phyloP scores from a whole-genome alignment of 37 sponge, comb jelly and placozoan species.

The Theonella swinhoei region DNA sequence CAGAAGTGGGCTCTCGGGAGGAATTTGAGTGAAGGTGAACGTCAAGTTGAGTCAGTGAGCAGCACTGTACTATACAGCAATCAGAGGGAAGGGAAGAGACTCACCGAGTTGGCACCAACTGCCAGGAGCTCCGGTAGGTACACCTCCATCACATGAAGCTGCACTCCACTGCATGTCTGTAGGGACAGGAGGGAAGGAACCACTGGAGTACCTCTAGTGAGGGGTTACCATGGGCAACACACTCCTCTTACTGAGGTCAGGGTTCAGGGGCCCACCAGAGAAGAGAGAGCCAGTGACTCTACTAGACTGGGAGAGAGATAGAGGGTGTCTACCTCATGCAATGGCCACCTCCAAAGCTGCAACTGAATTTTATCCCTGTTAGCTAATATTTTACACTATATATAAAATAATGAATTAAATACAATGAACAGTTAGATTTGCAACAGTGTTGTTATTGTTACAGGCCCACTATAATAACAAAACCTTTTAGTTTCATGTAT shows the following conservation, averaged over 20 bases:
- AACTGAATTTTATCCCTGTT: too few species aligned
- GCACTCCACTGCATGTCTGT: constrained; percentile 34
- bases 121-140: constrained; percentile 38
- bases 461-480: too few species aligned
- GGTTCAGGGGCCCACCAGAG: constrained; percentile 29
- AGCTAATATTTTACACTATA: too few species aligned
- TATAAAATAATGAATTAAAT: too few species aligned
- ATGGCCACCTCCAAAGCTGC: too few species aligned
- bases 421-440: too few species aligned
- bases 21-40: too few species aligned
- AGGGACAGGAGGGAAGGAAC: background rate
- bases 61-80: background rate
- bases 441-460: too few species aligned
- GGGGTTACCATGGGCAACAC: background rate
- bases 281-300: background rate
- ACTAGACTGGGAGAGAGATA: constrained; percentile 27
- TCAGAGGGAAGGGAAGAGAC: background rate
- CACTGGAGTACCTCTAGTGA: background rate
- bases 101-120: background rate
- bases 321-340: too few species aligned
- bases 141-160: constrained; percentile 58
- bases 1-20: background rate
- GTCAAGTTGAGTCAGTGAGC: too few species aligned
- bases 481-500: too few species aligned
- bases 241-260: constrained; percentile 15